Percentiles rank a stretch among this genome's conserved stretches.
Conservation (phyloP, 2,113 vertebrate genomes). For the Chlorodrepanis virens region DNA sequence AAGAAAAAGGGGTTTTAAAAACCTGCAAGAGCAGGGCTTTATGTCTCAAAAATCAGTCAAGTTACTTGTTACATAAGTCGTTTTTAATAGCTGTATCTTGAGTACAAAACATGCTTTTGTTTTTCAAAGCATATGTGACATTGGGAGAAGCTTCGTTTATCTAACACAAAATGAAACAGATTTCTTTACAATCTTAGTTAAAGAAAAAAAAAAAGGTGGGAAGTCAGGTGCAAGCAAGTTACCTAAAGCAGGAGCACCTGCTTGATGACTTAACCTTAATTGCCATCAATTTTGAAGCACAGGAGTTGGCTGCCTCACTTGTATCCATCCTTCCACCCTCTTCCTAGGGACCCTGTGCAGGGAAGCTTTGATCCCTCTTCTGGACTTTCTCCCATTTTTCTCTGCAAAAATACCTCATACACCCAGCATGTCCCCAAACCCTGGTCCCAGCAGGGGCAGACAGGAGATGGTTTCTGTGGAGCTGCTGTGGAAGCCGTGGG, state of each 20-base stretch:
- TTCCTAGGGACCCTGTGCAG: fast-evolving
- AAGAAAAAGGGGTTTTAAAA: not conserved
- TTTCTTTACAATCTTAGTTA: not conserved
- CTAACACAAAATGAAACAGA: not conserved
- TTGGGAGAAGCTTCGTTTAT: not conserved
- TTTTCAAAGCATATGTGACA: not conserved
- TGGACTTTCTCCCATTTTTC: not conserved
- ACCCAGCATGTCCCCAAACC: conserved; percentile 52
- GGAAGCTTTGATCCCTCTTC: not conserved
- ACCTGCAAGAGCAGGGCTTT: fast-evolving
- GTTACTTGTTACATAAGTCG: not conserved
- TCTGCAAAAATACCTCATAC: conserved; percentile 35
- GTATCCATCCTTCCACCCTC: fast-evolving
- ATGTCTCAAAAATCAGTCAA: fast-evolving
- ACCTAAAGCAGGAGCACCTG: not conserved
- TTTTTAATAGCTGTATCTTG: not conserved
- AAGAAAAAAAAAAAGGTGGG: not conserved
- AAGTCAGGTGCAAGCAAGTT: not conserved
- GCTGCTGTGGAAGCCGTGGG: conserved; percentile 64
- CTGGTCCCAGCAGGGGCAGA: conserved; percentile 71
- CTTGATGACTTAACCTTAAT: not conserved
- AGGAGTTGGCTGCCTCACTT: not conserved
- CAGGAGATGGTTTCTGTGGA: conserved; percentile 69
- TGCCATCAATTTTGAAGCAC: fast-evolving
- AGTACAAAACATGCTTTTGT: fast-evolving